Evolutionary conservation across 2,888 invertebrate genomes (phyloP), one percentile per base, ranked within the genome.

Genomic region (Drosophila parthenogenetica): DNA sequence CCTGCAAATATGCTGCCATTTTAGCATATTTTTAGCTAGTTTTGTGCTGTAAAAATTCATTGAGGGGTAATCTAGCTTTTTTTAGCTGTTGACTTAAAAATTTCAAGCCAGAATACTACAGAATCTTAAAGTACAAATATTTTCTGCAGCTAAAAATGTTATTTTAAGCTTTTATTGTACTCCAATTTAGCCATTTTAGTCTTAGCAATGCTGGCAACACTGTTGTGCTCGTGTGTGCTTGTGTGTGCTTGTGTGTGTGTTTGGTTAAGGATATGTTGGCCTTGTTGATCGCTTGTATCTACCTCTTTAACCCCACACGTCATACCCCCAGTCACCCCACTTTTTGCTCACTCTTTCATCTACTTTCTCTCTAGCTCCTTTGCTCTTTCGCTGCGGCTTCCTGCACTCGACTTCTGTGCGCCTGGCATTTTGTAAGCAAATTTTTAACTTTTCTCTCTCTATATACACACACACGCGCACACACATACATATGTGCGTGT

Each of bases 361-460:
- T 11, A 35, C 14, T 43, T 40, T 51, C 50, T 53, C 11, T 61
- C 22, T 25, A 14, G 17, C 50, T 35, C 29, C 10, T 19, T 13
- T 25, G 13, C n/a, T 37, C 45, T 37, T 5, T 2, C 14, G 11
- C 19, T 43, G 19, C 11, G 40, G 5, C 45, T 61, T 42, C 67
- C 5, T 50, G 46, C 63, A 35, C 14, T 48, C 45, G 13, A 57
- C 60, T 89, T 61, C 88, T 86, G 85, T 72, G 69, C 82, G 89
- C 85, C 85, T 86, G 82, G 88, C 78, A 71, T 73, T 85, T 79
- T 76, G 88, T 73, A 81, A 86, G 88, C 79, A 87, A 87, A 85
- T 89, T 86, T 86, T 89, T 79, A 79, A 79, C 39, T 77, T 85
- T 74, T 71, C 79, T 62, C 49, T 61, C 49, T 46, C 40, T 49